Evolutionary conservation across 1,140 invertebrate species (phyloP).

Genomic region (Pseudomyrmex dendroicus): DNA sequence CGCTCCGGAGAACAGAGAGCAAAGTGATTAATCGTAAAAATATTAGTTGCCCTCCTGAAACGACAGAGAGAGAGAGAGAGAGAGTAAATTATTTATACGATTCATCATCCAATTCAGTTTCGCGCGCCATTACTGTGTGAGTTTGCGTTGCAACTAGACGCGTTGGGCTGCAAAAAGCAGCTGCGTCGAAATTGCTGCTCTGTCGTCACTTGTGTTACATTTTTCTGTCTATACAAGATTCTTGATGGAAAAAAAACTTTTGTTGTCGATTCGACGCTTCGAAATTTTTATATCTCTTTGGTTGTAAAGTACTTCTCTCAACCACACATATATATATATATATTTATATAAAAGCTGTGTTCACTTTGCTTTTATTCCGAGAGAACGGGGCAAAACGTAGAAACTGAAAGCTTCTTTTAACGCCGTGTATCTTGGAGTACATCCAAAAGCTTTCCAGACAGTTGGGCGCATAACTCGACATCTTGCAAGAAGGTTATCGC

Average conservation of each 20-base stretch:
- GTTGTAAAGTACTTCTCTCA: constrained; percentile 34
- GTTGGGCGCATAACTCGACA: constrained; percentile 75
- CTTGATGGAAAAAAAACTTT: constrained; percentile 46
- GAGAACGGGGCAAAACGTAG: constrained; percentile 39
- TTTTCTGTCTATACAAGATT: constrained; percentile 5
- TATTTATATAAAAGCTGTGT: too few species aligned
- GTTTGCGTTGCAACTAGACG: not conserved
- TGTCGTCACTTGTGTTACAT: constrained; percentile 31
- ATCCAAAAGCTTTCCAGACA: constrained; percentile 76
- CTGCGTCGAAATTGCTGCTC: constrained; percentile 31
- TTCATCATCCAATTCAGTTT: not conserved
- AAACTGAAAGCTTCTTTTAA: constrained; percentile 58
- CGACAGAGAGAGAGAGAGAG: constrained; percentile 1
- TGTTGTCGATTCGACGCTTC: constrained; percentile 16
- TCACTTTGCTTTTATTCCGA: constrained; percentile 6
- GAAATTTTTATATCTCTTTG: constrained; percentile 49
- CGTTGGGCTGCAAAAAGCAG: not conserved
- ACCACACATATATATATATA: not conserved
- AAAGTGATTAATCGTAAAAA: constrained; percentile 15
- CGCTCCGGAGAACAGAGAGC: constrained; percentile 21
- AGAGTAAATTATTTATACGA: not conserved
- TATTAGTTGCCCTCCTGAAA: not conserved
- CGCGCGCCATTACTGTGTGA: not conserved
- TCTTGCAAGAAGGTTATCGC: constrained; percentile 60
- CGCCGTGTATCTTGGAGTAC: constrained; percentile 59